These are phyloP conservation scores for Lacerta bilineata DNA, from an alignment of 2,797 vertebrate genomes.

Conservation along the genomic window DNA sequence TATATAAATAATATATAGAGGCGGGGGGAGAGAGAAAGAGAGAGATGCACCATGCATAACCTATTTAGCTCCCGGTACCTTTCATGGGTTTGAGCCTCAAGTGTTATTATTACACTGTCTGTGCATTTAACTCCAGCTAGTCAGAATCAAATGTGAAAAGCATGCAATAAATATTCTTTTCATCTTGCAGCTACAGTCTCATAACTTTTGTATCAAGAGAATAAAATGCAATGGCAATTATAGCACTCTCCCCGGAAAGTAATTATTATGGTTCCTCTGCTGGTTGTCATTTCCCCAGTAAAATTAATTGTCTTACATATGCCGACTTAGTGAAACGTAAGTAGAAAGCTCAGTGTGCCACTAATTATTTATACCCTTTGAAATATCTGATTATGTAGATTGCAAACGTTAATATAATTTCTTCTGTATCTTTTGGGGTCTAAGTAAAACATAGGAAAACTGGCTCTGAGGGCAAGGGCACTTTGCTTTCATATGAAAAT, in stretches of 20 bases:
- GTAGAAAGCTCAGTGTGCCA: constrained; percentile 29
- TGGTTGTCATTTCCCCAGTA: constrained; percentile 18
- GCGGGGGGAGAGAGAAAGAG: no score
- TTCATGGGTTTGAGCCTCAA: constrained; percentile 43
- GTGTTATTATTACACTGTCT: constrained; percentile 30
- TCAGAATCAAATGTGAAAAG: constrained; percentile 33
- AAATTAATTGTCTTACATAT: constrained; percentile 34
- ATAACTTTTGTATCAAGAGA: constrained; percentile 32
- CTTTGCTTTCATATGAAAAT: neutral
- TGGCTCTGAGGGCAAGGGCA: constrained; percentile 17
- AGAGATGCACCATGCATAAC: constrained; percentile 4
- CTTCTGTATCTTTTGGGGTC: constrained; percentile 18
- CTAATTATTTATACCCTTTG: constrained; percentile 56
- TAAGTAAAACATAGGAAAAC: constrained; percentile 42
- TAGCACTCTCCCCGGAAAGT: constrained; percentile 36
- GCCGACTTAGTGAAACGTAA: constrained; percentile 36
- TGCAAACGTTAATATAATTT: constrained; percentile 27
- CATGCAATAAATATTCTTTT: constrained; percentile 10
- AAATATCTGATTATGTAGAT: constrained; percentile 40
- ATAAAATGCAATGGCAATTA: constrained; percentile 44
- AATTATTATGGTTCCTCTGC: constrained; percentile 44
- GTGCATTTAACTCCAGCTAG: constrained; percentile 43
- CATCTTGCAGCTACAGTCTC: neutral
- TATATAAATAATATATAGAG: neutral
- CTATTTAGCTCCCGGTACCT: constrained; percentile 51